Base-by-base conservation (phyloP, 1,140 invertebrate species). In the Cydia pomonella region DNA sequence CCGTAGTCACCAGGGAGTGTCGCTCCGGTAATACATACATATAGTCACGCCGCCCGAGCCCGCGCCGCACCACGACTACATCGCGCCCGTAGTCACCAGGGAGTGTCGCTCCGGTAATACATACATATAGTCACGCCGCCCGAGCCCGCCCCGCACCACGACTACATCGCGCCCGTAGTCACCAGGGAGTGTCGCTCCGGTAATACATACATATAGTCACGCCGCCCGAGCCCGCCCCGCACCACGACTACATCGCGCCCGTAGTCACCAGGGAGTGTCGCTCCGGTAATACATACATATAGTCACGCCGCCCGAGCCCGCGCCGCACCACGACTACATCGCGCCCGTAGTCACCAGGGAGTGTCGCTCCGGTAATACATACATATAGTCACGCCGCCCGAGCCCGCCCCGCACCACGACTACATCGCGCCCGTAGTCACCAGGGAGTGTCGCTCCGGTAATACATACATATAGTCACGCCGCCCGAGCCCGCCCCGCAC, bases 1-100 rank as follows among this genome's bases (percentile, higher is more conserved):
- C 98, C 16, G 89, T 97, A 12, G 94, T 94, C 23, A 93, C 97
- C 0, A 97, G 97, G 89, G 95, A 96, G 79, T 98, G 97, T 87
- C 93, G 94, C 73, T 88, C 91, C 0, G 92, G 92, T 93, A 66
- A 76, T n/a, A n/a, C n/a, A n/a, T n/a, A n/a, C n/a, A n/a, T n/a
- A n/a, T n/a, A n/a, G n/a, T n/a, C 13, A 76, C 75, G 18, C 29
- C 72, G 21, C 23, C 82, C 10, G 41, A 44, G 41, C 1, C 41
- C 1, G 41, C 88, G 6, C 94, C 94, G n/a, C 93, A 92, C 6
- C 94, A 95, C 85, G 89, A 93, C 73, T 94, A 94, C 75, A 93
- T 97, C 63, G 94, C 95, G 75, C 96, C 98, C 16, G 89, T 97
- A 12, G 94, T 94, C 23, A 93, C 97, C 0, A 97, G 97, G 89